Percentiles rank a stretch among this genome's conserved stretches.
Evolutionary conservation across 2,113 vertebrate species (phyloP).

Genomic region (Patagioenas fasciata): DNA sequence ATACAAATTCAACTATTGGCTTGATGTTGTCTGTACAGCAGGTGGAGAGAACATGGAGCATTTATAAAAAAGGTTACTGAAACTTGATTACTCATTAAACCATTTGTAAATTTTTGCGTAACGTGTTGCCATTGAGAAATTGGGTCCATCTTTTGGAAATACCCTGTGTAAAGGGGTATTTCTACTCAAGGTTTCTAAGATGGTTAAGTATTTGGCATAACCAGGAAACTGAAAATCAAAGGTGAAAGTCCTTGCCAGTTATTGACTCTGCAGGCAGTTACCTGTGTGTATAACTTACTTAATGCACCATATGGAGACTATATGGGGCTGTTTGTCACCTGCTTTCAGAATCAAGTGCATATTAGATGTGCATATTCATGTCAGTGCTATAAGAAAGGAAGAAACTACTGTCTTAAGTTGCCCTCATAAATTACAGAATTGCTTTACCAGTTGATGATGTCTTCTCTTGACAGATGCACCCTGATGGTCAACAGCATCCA

Average conservation of each 20-base stretch:
- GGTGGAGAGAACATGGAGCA: too few species aligned
- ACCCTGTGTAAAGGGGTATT: not conserved
- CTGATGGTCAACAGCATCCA: not conserved
- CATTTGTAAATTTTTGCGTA: too few species aligned
- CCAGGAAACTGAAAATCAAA: not conserved
- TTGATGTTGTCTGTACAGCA: too few species aligned
- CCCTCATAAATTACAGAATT: not conserved
- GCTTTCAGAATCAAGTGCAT: not conserved
- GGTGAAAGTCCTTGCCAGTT: not conserved
- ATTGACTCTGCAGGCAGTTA: not conserved
- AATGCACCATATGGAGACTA: fast-evolving
- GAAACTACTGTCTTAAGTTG: not conserved
- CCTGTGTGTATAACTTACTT: fast-evolving
- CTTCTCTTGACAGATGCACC: not conserved
- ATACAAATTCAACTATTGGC: too few species aligned
- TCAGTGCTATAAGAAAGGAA: not conserved
- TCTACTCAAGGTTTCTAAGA: not conserved
- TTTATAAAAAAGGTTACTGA: too few species aligned
- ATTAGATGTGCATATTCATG: fast-evolving
- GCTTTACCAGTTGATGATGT: not conserved
- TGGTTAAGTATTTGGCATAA: not conserved
- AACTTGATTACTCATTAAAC: too few species aligned
- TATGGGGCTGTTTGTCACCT: not conserved
- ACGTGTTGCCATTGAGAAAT: too few species aligned
- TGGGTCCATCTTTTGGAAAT: too few species aligned